Evolutionary conservation across 2,797 vertebrate genomes (phyloP).

Genomic region (Mus spretus): DNA sequence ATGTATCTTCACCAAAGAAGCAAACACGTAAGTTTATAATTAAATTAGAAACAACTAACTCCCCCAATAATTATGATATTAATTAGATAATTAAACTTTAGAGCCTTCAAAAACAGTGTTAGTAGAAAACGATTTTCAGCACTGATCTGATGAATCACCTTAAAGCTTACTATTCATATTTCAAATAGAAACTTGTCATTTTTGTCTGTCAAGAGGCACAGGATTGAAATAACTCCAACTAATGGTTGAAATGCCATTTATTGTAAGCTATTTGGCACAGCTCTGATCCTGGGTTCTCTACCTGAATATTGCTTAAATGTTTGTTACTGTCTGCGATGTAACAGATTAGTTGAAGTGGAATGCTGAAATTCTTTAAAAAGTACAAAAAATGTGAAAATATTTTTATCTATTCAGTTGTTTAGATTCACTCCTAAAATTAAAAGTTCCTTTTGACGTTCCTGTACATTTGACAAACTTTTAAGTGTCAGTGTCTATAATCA

Average conservation of each 20-base stretch:
- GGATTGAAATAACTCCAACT: conserved; percentile 5
- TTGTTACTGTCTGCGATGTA: conserved; percentile 14
- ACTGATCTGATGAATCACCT: conserved; percentile 6
- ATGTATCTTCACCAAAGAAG: conserved; percentile 73
- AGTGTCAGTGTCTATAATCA: neutral
- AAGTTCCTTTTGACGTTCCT: conserved; percentile 17
- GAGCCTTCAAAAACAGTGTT: conserved; percentile 3
- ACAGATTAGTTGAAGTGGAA: conserved; percentile 45
- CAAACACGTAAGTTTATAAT: conserved; percentile 77
- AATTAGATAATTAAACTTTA: neutral
- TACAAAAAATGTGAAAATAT: conserved; percentile 57
- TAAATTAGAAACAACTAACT: conserved; percentile 29
- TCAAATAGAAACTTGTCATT: conserved; percentile 44
- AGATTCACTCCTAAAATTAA: neutral
- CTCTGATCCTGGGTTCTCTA: neutral
- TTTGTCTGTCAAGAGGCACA: conserved; percentile 23
- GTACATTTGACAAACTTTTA: neutral
- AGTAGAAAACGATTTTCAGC: conserved; percentile 12
- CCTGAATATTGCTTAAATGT: conserved; percentile 21
- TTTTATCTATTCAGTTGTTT: conserved; percentile 54
- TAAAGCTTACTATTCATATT: conserved; percentile 62
- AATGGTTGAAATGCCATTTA: conserved; percentile 22
- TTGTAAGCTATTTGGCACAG: neutral
- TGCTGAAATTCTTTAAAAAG: neutral
- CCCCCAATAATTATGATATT: neutral